Conservation (phyloP, 2,797 vertebrate species). For the Sphenopsis melanotis region DNA sequence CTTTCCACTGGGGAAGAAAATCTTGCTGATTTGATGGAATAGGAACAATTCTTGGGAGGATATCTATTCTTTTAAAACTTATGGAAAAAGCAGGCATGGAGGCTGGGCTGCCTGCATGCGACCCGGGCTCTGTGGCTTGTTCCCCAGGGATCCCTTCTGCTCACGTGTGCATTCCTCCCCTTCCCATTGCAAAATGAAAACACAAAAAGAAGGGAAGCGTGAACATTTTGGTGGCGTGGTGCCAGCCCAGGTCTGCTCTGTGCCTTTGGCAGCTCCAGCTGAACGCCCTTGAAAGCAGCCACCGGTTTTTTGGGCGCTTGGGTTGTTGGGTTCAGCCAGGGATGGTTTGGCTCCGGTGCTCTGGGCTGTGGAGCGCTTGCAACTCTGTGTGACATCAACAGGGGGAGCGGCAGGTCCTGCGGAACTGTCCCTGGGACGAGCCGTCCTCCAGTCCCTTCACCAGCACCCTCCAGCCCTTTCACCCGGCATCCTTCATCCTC, state of each 20-base stretch:
- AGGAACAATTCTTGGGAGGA: not conserved
- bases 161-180: not conserved
- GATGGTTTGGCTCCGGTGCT: not conserved
- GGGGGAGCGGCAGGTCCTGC: constrained; percentile 19
- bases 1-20: constrained; percentile 34
- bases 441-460: not conserved
- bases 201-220: not conserved
- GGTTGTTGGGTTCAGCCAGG: fast-evolving
- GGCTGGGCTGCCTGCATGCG: not conserved
- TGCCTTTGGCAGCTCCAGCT: not conserved
- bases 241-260: not conserved
- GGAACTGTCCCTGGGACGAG: not conserved
- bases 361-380: not conserved
- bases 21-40: constrained; percentile 51
- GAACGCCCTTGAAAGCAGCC: not conserved
- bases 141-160: not conserved
- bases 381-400: not conserved
- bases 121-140: not conserved
- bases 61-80: not conserved
- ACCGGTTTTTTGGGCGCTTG: fast-evolving
- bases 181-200: not conserved
- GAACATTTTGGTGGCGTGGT: fast-evolving
- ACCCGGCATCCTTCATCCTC: not conserved
- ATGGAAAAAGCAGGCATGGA: not conserved
- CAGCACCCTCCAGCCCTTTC: not conserved